Evolutionary conservation across 53 echinoderm and acorn worm species (phyloP).

Genomic region (Mesocentrotus franciscanus): DNA sequence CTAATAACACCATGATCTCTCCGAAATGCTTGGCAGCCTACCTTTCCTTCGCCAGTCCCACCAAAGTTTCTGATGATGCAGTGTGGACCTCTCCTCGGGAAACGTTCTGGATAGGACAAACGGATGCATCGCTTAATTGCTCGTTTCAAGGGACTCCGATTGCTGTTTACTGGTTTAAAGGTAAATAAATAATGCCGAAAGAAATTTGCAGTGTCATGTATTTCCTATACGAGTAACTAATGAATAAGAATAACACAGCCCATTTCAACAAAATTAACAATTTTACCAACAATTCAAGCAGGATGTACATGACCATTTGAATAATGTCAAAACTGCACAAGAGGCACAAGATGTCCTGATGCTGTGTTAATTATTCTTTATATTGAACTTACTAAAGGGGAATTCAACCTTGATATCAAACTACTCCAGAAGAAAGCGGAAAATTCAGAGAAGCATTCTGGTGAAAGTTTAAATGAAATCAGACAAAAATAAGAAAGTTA

Average conservation of each 20-base stretch:
- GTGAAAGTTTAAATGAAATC: too few relatives aligned
- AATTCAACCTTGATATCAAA: too few relatives aligned
- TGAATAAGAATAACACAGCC: neutral
- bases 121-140: neutral
- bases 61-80: neutral
- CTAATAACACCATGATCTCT: neutral
- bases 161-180: slow-evolving; percentile 46
- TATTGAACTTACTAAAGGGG: too few relatives aligned
- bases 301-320: neutral
- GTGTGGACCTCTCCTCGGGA: slow-evolving; percentile 11
- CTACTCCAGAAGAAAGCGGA: too few relatives aligned
- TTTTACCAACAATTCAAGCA: too few relatives aligned
- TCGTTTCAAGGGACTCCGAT: neutral
- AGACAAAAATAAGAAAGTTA: too few relatives aligned
- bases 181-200: neutral
- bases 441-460: too few relatives aligned
- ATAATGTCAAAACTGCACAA: neutral
- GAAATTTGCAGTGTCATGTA: neutral
- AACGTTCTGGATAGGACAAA: slow-evolving; percentile 15
- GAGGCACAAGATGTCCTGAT: too few relatives aligned
- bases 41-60: neutral
- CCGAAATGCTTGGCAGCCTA: neutral
- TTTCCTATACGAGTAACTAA: neutral
- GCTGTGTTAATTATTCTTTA: too few relatives aligned
- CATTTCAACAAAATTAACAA: too few relatives aligned